Base-by-base conservation (phyloP, 2,888 invertebrate genomes). In the Yponomeuta evonymella region DNA sequence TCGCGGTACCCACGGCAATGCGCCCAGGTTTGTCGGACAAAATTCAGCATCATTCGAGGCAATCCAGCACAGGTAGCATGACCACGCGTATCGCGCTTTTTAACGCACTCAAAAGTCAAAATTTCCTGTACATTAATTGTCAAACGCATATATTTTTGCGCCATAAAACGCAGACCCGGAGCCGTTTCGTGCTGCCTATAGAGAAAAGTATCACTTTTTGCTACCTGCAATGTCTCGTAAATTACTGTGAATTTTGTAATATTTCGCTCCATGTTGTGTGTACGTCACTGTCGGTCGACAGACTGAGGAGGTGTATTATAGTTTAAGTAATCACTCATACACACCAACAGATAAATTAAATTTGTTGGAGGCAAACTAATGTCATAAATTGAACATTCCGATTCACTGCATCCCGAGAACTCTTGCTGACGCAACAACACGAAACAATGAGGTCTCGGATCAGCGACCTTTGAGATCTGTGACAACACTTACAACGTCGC, bases 361-460 rank as follows among this genome's bases (percentile, higher is more conserved):
- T 12, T 63, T 65, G 33, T 30, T 65, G 11, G 30, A 65, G 65
- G 33, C 65, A 65, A 51, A 51, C 51, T 11, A 51, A 68, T 51
- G 51, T 51, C 30, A 51, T 68, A 12, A 68, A 68, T 68, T 51
- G 68, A 51, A 68, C 68, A 68, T 68, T 68, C 68, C 68, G 51
- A 68, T 68, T 68, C 62, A 63, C 81, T 79, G 79, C 64, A 67
- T 67, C 79, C 80, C 79, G 81, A 84, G 83, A 88, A 89, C 83
- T 89, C 85, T 88, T 82, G 85, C 83, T 91, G 89, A 89, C 88
- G 91, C 90, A 91, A 91, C 82, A 79, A 91, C 83, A 79, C 83
- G 81, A 87, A 86, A 91, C 91, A 91, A 91, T 90, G 84, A 89
- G 83, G 83, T 86, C 86, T 86, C 81, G 81, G 89, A 88, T 90